These are phyloP conservation scores for Dendronephthya gigantea DNA, from an alignment of 64 coral and sea anemone species.

Conservation along the genomic window DNA sequence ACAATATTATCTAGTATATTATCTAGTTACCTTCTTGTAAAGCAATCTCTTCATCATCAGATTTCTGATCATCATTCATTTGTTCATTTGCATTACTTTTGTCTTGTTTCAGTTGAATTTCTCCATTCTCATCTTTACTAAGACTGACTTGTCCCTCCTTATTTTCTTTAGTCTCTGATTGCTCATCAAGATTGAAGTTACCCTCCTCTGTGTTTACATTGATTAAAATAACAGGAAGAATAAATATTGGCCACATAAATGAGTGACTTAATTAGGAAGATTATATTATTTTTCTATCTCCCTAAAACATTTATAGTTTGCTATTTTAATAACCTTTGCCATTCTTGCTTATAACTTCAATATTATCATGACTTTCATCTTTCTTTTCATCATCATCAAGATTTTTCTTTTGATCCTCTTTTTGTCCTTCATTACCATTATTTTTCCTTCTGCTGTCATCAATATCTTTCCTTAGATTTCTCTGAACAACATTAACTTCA, in stretches of 20 bases:
- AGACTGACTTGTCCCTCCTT: not conserved
- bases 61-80: conserved; percentile 10
- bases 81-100: not conserved
- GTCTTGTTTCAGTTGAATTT: not conserved
- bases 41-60: not conserved
- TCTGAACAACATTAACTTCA: not conserved
- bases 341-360: not conserved
- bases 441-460: not conserved
- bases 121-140: not conserved
- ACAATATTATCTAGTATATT: not conserved
- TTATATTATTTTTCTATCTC: too few species aligned
- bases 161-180: not conserved
- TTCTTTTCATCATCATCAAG: not conserved
- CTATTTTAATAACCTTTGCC: not conserved
- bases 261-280: too few species aligned
- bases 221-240: too few species aligned
- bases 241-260: too few species aligned
- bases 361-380: not conserved
- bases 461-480: not conserved
- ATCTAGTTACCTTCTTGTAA: not conserved
- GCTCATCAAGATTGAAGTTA: too few species aligned
- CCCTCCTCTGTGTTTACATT: too few species aligned
- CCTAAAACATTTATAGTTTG: not conserved
- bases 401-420: too few species aligned
- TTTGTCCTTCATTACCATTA: not conserved